Evolutionary conservation across 2,113 vertebrate genomes (phyloP).

Genomic region (Eidolon helvum): DNA sequence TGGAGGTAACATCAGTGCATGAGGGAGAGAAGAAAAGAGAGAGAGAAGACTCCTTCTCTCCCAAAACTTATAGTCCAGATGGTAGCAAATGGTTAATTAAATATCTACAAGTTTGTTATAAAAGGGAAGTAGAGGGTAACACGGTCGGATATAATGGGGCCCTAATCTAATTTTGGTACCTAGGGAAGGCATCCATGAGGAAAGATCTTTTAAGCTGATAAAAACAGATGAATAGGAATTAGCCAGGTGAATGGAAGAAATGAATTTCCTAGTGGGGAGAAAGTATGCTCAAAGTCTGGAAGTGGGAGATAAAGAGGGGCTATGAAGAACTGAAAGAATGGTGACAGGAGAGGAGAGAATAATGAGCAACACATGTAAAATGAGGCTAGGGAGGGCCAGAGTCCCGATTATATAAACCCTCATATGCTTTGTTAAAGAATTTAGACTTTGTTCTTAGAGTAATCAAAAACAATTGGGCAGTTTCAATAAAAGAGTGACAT

Average conservation of each 20-base stretch:
- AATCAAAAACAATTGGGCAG: background rate
- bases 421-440: background rate
- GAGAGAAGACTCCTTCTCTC: background rate
- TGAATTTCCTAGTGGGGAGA: background rate
- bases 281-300: background rate
- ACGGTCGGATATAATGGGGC: background rate
- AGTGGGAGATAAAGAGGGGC: background rate
- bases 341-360: background rate
- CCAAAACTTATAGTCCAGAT: background rate
- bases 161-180: background rate
- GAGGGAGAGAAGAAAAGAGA: background rate
- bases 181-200: background rate
- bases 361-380: background rate
- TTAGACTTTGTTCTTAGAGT: background rate
- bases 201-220: background rate
- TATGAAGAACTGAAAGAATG: background rate
- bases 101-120: accelerated
- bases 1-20: background rate
- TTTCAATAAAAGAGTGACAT: background rate
- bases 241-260: background rate
- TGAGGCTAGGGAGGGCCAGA: background rate
- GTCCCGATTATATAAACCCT: background rate
- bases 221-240: background rate
- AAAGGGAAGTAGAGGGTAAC: background rate
- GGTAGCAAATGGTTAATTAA: background rate